phyloP scores from a whole-genome alignment of 2,888 invertebrate species.

The Meloe dianella region DNA sequence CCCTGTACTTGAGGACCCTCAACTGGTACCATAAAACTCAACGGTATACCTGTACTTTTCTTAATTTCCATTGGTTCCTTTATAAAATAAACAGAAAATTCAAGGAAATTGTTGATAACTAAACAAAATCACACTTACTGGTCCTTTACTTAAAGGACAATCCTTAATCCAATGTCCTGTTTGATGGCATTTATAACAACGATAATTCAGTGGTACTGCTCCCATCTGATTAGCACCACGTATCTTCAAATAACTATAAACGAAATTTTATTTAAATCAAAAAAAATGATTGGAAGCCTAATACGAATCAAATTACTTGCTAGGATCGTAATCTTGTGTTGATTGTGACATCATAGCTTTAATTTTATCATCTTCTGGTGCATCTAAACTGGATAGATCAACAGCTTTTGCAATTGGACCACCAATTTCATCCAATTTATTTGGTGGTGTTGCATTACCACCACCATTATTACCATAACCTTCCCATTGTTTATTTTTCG shows the following conservation, averaged over 20 bases:
- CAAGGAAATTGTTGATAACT: too few species aligned
- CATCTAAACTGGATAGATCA: slow-evolving; percentile 87
- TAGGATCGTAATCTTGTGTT: slow-evolving; percentile 95
- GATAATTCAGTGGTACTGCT: slow-evolving; percentile 88
- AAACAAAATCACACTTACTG: slow-evolving; percentile 54
- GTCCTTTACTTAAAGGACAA: slow-evolving; percentile 77
- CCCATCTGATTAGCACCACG: slow-evolving; percentile 88
- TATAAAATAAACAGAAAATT: slow-evolving; percentile 42
- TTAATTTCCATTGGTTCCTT: slow-evolving; percentile 80
- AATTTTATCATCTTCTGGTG: slow-evolving; percentile 97
- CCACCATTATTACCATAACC: slow-evolving; percentile 55
- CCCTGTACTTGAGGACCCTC: slow-evolving; percentile 87
- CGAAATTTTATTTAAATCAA: slow-evolving; percentile 18
- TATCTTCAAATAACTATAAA: slow-evolving; percentile 83
- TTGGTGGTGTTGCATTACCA: slow-evolving; percentile 59
- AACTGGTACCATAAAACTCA: slow-evolving; percentile 95
- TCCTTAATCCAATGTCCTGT: slow-evolving; percentile 98
- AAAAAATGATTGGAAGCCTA: neutral
- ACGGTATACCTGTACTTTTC: slow-evolving; percentile 96
- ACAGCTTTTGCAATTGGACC: slow-evolving; percentile 70
- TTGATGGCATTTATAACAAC: slow-evolving; percentile 93
- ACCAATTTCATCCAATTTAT: slow-evolving; percentile 56
- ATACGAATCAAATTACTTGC: slow-evolving; percentile 79
- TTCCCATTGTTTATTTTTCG: slow-evolving; percentile 74
- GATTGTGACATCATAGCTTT: slow-evolving; percentile 97